Percentiles rank a stretch among this genome's conserved stretches.
These are phyloP conservation scores for Pachycephala philippinensis DNA, from an alignment of 2,113 vertebrate genomes.

Conservation along the genomic window DNA sequence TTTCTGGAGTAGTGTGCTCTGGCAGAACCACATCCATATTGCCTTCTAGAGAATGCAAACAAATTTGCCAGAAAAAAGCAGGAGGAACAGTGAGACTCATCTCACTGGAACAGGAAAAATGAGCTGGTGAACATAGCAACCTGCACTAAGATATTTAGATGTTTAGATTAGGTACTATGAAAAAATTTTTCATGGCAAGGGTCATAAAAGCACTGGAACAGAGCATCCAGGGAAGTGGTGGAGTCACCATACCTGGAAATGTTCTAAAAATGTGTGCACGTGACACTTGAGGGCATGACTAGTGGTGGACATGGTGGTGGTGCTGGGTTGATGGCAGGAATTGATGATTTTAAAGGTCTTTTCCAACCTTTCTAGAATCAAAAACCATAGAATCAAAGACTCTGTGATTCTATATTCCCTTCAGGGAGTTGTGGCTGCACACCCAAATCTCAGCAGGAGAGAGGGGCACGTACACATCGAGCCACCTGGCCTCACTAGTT, in stretches of 20 bases:
- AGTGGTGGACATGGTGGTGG: rapidly evolving
- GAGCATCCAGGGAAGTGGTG: background rate
- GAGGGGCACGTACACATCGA: rapidly evolving
- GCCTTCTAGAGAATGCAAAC: background rate
- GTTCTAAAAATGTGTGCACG: background rate
- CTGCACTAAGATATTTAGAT: background rate
- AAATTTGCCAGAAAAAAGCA: background rate
- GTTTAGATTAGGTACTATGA: background rate
- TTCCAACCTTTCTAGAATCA: background rate
- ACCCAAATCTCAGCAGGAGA: background rate
- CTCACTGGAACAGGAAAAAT: rapidly evolving
- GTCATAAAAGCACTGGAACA: background rate
- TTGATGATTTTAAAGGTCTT: background rate
- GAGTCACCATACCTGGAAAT: background rate
- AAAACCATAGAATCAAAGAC: too few species aligned
- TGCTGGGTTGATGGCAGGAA: background rate
- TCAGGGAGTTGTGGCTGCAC: background rate
- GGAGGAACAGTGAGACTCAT: background rate
- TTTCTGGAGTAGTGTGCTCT: background rate
- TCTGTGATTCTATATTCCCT: background rate
- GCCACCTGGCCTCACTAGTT: background rate
- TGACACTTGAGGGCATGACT: too few species aligned
- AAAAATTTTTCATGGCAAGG: background rate
- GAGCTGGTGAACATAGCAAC: background rate
- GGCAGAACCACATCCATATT: background rate